Evolutionary conservation across 2,113 vertebrate genomes (phyloP).

Genomic region (Zootoca vivipara): DNA sequence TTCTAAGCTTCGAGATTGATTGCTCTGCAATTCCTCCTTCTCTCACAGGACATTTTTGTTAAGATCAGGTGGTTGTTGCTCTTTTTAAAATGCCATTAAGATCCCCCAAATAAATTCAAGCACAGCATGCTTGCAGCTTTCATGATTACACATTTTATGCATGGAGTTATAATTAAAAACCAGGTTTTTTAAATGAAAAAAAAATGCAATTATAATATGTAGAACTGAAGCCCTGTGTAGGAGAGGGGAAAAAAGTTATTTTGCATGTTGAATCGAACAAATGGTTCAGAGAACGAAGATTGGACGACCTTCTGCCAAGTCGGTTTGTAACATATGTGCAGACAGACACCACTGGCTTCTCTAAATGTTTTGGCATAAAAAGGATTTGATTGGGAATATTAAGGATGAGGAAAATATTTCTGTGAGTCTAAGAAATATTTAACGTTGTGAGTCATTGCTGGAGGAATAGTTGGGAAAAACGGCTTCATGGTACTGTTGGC

Average conservation of each 20-base stretch:
- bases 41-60: background rate
- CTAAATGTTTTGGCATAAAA: constrained; percentile 20
- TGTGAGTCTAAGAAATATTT: constrained; percentile 42
- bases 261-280: constrained; percentile 25
- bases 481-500: constrained; percentile 1
- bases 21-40: background rate
- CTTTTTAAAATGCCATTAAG: background rate
- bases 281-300: constrained; percentile 32
- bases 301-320: constrained; percentile 17
- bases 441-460: constrained; percentile 18
- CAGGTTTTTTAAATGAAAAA: background rate
- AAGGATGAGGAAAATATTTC: constrained; percentile 44
- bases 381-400: constrained; percentile 38
- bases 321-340: constrained; percentile 19
- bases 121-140: background rate
- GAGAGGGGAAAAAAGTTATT: background rate
- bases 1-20: background rate
- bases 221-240: background rate
- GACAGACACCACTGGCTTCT: constrained; percentile 20
- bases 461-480: background rate
- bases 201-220: background rate
- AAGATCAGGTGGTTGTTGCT: background rate
- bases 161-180: background rate
- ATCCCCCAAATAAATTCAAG: background rate
- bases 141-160: background rate